These are phyloP conservation scores for Xanthia togata DNA, from an alignment of 2,888 invertebrate species.

Conservation along the genomic window DNA sequence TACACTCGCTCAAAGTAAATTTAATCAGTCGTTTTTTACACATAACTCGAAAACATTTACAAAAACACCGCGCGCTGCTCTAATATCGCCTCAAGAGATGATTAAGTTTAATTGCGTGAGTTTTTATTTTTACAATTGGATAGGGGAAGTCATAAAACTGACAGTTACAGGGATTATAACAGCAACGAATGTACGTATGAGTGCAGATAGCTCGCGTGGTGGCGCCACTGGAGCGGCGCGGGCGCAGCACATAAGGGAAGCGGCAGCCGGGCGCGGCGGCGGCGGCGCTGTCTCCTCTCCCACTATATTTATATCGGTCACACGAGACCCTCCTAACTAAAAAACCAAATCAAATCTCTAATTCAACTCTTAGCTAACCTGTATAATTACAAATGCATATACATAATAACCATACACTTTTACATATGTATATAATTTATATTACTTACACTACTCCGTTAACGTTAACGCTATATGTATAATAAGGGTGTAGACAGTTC, in stretches of 20 bases:
- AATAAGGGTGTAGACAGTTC: slow-evolving; percentile 61
- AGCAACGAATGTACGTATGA: slow-evolving; percentile 8
- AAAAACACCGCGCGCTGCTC: slow-evolving; percentile 66
- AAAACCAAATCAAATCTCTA: slow-evolving; percentile 86
- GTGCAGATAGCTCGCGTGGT: neutral
- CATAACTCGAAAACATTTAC: slow-evolving; percentile 82
- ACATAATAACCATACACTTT: slow-evolving; percentile 87
- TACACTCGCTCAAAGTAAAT: slow-evolving; percentile 79
- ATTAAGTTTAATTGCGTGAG: slow-evolving; percentile 16
- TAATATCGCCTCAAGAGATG: slow-evolving; percentile 28
- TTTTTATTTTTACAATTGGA: slow-evolving; percentile 43
- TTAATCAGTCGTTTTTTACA: slow-evolving; percentile 88
- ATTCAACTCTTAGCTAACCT: slow-evolving; percentile 84
- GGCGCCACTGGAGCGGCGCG: slow-evolving; percentile 38
- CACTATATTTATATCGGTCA: slow-evolving; percentile 73
- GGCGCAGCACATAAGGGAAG: slow-evolving; percentile 56
- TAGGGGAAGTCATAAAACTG: slow-evolving; percentile 56
- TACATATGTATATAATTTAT: slow-evolving; percentile 85
- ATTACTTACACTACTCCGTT: slow-evolving; percentile 71
- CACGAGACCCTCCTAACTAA: slow-evolving; percentile 76
- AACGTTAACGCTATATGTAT: slow-evolving; percentile 68
- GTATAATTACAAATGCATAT: slow-evolving; percentile 90
- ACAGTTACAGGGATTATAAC: slow-evolving; percentile 36
- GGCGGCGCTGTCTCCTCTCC: slow-evolving; percentile 54
- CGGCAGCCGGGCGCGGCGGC: slow-evolving; percentile 56